Conservation (phyloP, 1,140 invertebrate species). For the Drosophila chauvacae region DNA sequence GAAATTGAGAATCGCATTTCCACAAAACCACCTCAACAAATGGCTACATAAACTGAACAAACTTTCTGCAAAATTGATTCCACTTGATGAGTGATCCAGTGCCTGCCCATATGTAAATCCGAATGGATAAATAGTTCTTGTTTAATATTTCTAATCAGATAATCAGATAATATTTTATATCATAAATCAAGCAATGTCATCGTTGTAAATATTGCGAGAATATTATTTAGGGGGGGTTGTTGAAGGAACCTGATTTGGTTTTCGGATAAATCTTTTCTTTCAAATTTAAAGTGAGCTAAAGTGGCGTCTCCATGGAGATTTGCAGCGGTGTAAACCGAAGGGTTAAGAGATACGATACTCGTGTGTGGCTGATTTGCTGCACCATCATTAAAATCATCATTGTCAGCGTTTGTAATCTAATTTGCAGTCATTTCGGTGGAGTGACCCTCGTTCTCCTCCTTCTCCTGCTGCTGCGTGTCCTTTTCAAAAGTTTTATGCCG, state of each 20-base stretch:
- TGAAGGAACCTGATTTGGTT: background rate
- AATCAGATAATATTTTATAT: background rate
- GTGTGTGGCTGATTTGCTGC: constrained; percentile 58
- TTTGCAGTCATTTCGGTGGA: constrained; percentile 41
- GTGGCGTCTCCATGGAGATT: constrained; percentile 14
- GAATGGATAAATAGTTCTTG: background rate
- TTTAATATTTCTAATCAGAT: background rate
- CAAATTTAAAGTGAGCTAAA: too few relatives aligned
- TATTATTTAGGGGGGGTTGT: background rate
- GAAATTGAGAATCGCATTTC: background rate
- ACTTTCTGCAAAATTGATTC: background rate
- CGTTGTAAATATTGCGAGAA: background rate
- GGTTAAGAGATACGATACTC: constrained; percentile 7
- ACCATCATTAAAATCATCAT: constrained; percentile 73
- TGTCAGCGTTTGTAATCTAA: constrained; percentile 70
- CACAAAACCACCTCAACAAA: background rate
- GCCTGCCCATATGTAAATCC: background rate
- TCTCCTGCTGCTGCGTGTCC: constrained; percentile 28
- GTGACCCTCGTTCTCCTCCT: background rate
- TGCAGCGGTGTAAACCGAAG: constrained; percentile 2
- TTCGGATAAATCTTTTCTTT: background rate
- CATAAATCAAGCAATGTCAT: background rate
- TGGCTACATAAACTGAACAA: background rate
- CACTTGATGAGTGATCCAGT: background rate
- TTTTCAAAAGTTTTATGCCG: constrained; percentile 44